Percentiles rank a stretch among this genome's conserved stretches.
Conservation (phyloP, 2,888 invertebrate genomes). For the Pristionchus exspectatus region DNA sequence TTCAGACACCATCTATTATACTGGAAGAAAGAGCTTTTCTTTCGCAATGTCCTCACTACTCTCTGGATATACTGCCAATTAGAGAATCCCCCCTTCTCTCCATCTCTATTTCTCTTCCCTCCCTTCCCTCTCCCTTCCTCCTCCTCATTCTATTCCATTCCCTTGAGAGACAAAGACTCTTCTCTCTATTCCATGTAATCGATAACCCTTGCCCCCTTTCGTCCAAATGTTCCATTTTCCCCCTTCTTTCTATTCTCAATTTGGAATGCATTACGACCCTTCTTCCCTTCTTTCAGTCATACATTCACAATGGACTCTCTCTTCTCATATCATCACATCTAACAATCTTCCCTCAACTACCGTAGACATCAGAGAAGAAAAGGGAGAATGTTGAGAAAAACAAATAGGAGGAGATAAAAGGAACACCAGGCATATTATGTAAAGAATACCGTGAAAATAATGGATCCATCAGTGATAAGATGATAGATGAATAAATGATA, state of each 20-base stretch:
- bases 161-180: slow-evolving; percentile 51
- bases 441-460: too few species aligned
- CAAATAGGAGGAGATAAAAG: background rate
- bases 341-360: slow-evolving; percentile 21
- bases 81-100: slow-evolving; percentile 35
- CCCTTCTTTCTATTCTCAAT: slow-evolving; percentile 50
- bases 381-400: background rate
- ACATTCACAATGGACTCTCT: slow-evolving; percentile 49
- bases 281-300: slow-evolving; percentile 53
- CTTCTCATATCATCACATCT: slow-evolving; percentile 19
- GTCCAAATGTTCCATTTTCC: slow-evolving; percentile 38
- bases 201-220: slow-evolving; percentile 43
- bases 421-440: too few species aligned
- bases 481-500: too few species aligned
- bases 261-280: slow-evolving; percentile 50
- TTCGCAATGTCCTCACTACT: slow-evolving; percentile 46
- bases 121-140: slow-evolving; percentile 42
- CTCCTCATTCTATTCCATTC: slow-evolving; percentile 25
- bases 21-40: slow-evolving; percentile 18
- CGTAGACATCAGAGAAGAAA: background rate
- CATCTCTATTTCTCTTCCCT: slow-evolving; percentile 21
- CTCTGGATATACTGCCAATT: slow-evolving; percentile 33
- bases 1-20: background rate
- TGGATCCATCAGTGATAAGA: too few species aligned
- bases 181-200: slow-evolving; percentile 37